Base-by-base conservation (phyloP, 1,140 invertebrate genomes). In the Cheumatopsyche charites region DNA sequence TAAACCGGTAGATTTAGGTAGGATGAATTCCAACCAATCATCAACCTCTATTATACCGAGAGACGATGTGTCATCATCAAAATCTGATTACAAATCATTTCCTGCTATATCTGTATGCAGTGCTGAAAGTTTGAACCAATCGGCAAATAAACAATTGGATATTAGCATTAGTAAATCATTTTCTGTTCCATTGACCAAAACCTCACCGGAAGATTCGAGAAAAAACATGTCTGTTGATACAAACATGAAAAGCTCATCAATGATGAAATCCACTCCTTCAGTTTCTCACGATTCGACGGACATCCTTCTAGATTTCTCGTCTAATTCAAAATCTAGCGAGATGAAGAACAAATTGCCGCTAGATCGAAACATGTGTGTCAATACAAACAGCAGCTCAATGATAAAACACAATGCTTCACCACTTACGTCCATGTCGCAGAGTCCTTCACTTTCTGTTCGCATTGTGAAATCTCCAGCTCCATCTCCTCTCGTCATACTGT, bases 401-500 rank as follows among this genome's bases (percentile, higher is more conserved):
- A 85, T 0, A 82, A 85, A 1, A 82, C 85, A 49, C 86, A 86
- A 13, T 85, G 86, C 1, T 84, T 86, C 67, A n/a, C 87, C 86
- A 0, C 79, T 81, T 0, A 78, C 80, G 3, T 79, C 83, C 9
- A 86, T 85, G 73, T 86, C 89, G 13, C 81, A 84, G 1, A 90
- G 90, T 42, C 90, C 91, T 0, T 91, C 90, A 1, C 87, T 92
- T 1, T 90, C 89, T 41, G 85, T 93, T 61, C 91, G 92, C 79
- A 90, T 93, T 65, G 88, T 92, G 7, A 93, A 93, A 78, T 92
- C 91, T 67, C 91, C 91, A 1, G 90, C 89, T 0, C 90, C 90
- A 0, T 90, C 89, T 13, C 90, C 90, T 0, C 79, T 90, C 9
- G 85, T 90, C 13, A 86, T 87, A 1, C 87, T 89, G 0, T 91